Base-by-base conservation (phyloP, 2,888 invertebrate species). In the Amblyteles armatorius region DNA sequence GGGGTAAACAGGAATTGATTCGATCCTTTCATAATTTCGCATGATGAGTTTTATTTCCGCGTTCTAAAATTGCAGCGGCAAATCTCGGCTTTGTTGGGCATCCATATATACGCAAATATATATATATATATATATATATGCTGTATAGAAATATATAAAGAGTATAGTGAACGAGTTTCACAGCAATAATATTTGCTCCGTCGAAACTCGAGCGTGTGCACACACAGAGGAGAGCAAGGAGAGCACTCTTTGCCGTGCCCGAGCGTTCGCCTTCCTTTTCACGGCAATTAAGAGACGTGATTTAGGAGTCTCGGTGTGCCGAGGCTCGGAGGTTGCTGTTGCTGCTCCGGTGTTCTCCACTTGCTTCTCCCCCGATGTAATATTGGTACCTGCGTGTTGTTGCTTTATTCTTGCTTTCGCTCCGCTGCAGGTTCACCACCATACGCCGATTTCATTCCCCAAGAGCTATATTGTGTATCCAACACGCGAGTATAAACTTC, bases 251-350 rank as follows among this genome's bases (percentile, higher is more conserved):
- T 74, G 50, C 81, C 74, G 36, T 67, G 74, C 63, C 52, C 74
- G 68, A 22, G 69, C 79, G 80, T 78, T 78, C 79, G 79, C 84
- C 65, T 73, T 84, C 77, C 84, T 84, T 84, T 81, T 81, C 84
- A 81, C 79, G 84, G 88, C 88, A 90, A 91, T 91, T 89, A 91
- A 89, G 88, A 84, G 84, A 78, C 78, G 88, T 90, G 91, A 90
- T 91, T 91, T 90, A 90, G 87, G 87, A 83, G 81, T 85, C 82
- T 84, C 79, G 73, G 72, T 71, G 76, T 69, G 74, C 83, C 77
- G 83, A 83, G 40, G 69, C 79, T 72, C 77, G 72, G 55, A 65
- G 65, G 69, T 82, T 86, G 69, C 83, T 69, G 50, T 67, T 71
- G 52, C 55, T 52, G 72, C 80, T 72, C 72, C 72, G 80, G 84